Base-by-base conservation (phyloP, 1,140 invertebrate genomes). In the Aphaenogaster rudis region DNA sequence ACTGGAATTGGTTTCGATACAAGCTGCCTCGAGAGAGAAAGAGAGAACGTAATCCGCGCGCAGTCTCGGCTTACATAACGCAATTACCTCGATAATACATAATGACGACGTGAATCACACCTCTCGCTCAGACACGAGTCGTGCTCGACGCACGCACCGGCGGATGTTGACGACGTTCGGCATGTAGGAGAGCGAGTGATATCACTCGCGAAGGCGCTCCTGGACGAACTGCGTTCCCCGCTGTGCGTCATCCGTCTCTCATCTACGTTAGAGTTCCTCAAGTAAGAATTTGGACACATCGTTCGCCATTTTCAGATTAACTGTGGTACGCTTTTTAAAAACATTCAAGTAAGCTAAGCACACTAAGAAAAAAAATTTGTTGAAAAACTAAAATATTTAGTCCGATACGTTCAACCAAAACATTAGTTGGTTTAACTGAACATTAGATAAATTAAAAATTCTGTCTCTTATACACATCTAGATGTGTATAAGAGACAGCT, bases 61-160 rank as follows among this genome's bases (percentile, higher is more conserved):
- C 5, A 21, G 13, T 66, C 45, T 50, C 50, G 1, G 7, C 39
- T 88, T 88, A 86, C 67, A 54, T 88, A 88, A 86, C 69, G 50
- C 28, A 89, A 89, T 86, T 86, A 88, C 39, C 42, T 45, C 36
- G 21, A 28, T 79, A 48, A 86, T 89, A 21, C 50, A 50, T 52
- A 64, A 88, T 79, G 45, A 52, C 42, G 59, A 69, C 64, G 33
- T 89, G 88, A 88, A 61, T 89, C 88, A 74, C 80, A 86, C 57
- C 54, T 61, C 76, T 71, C 69, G 39, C 15, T 48, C 57, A 21
- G 50, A 17, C 2, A 6, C 45, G n/a, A 80, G 17, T 42, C 69
- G 28, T 28, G 0, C 36, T n/a, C 39, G n/a, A 45, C 17, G 28
- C 42, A 48, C 42, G 39, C 13, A 36, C 15, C 17, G 63, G 42